Conservation (phyloP, 2,797 vertebrate species). For the Gobionotothen gibberifrons region DNA sequence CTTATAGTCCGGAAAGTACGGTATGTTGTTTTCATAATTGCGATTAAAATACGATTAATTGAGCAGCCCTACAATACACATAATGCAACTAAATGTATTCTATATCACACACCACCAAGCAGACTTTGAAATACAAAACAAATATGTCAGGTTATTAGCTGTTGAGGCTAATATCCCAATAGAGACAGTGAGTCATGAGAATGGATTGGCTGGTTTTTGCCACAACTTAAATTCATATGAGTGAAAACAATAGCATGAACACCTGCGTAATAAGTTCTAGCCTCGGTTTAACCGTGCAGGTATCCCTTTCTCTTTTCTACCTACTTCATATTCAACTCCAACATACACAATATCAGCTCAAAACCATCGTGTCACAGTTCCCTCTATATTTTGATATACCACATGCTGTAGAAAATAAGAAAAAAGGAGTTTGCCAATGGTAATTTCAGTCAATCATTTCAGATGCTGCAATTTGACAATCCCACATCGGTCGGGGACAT, state of each 20-base stretch:
- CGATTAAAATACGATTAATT: too few species aligned
- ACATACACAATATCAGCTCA: conserved; percentile 8
- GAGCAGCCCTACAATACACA: too few species aligned
- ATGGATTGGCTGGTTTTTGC: background rate
- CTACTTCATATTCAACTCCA: conserved; percentile 26
- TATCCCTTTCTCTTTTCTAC: conserved; percentile 17
- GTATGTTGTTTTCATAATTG: too few species aligned
- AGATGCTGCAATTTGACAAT: conserved; percentile 20
- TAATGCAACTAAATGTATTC: background rate
- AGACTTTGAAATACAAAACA: background rate
- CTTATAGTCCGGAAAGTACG: too few species aligned
- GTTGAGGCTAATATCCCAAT: background rate
- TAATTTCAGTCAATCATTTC: conserved; percentile 24
- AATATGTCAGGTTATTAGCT: background rate
- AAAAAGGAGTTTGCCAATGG: conserved; percentile 10
- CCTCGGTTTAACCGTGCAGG: conserved; percentile 8
- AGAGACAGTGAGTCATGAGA: background rate
- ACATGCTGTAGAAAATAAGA: conserved; percentile 4
- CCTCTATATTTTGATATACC: background rate
- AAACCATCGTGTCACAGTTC: conserved; percentile 6
- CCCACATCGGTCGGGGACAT: background rate
- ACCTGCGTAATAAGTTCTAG: background rate
- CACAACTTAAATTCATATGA: background rate
- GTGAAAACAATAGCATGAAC: background rate
- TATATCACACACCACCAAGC: background rate